Evolutionary conservation across 2,888 invertebrate species (phyloP).

Genomic region (Gortyna flavago): DNA sequence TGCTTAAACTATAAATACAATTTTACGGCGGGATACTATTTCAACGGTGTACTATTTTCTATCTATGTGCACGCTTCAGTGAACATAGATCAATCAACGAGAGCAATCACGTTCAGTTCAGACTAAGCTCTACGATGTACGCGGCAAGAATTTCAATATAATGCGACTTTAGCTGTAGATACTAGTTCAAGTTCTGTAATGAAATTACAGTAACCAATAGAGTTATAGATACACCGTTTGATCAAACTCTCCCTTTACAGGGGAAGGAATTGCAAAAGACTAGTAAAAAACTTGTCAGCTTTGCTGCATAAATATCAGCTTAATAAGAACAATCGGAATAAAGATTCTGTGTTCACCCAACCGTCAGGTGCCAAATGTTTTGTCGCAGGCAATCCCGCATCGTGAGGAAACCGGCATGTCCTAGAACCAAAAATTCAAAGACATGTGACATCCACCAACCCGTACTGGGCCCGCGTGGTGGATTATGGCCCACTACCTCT

Average conservation of each 20-base stretch:
- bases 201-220: slow-evolving; percentile 35
- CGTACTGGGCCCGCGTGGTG: not conserved
- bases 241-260: not conserved
- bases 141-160: slow-evolving; percentile 54
- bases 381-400: not conserved
- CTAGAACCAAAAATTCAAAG: not conserved
- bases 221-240: not conserved
- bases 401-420: not conserved
- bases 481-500: not conserved
- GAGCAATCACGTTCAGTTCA: slow-evolving; percentile 53
- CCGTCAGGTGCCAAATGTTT: not conserved
- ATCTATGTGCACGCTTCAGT: slow-evolving; percentile 39
- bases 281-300: not conserved
- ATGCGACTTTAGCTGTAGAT: slow-evolving; percentile 37
- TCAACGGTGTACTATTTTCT: slow-evolving; percentile 49
- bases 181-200: slow-evolving; percentile 29
- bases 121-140: slow-evolving; percentile 40
- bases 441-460: not conserved
- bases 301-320: not conserved
- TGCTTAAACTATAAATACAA: slow-evolving; percentile 32
- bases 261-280: not conserved
- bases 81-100: slow-evolving; percentile 64
- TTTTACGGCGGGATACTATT: slow-evolving; percentile 36
- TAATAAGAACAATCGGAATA: not conserved
- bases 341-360: not conserved